phyloP scores from a whole-genome alignment of 1,140 invertebrate genomes.

The Probaryconus sp. region DNA sequence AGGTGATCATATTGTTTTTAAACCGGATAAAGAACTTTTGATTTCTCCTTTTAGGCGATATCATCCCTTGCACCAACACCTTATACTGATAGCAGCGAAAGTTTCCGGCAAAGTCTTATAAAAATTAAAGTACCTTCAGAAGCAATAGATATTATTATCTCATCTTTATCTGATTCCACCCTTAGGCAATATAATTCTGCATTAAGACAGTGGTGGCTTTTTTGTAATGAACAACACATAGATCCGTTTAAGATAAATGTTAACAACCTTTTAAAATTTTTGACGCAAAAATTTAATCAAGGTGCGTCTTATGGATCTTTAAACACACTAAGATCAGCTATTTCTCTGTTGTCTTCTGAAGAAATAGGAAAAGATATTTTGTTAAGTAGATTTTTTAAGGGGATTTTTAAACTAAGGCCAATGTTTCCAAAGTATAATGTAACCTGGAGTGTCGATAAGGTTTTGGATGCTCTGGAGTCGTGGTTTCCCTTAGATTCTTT shows the following conservation, averaged over 20 bases:
- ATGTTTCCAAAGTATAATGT: no score
- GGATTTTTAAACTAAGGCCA: no score
- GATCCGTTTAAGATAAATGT: neutral
- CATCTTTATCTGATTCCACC: neutral
- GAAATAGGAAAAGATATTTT: no score
- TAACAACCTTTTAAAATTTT: neutral
- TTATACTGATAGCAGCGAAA: neutral
- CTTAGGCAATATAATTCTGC: neutral
- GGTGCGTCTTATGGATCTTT: neutral
- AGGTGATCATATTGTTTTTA: neutral
- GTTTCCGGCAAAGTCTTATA: neutral
- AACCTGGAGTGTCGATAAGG: no score
- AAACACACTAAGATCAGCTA: no score
- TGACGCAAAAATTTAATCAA: neutral
- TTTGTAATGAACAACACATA: neutral
- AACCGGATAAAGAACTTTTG: neutral
- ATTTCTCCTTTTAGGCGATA: neutral
- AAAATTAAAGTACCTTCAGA: neutral
- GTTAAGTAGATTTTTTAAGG: no score
- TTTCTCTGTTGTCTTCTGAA: no score
- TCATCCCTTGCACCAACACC: neutral
- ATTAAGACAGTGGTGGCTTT: constrained; percentile 4
- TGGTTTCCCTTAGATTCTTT: no score
- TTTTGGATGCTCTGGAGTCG: no score
- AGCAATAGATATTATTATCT: neutral